Base-by-base conservation (phyloP, 2,797 vertebrate genomes). In the Heliangelus exortis region DNA sequence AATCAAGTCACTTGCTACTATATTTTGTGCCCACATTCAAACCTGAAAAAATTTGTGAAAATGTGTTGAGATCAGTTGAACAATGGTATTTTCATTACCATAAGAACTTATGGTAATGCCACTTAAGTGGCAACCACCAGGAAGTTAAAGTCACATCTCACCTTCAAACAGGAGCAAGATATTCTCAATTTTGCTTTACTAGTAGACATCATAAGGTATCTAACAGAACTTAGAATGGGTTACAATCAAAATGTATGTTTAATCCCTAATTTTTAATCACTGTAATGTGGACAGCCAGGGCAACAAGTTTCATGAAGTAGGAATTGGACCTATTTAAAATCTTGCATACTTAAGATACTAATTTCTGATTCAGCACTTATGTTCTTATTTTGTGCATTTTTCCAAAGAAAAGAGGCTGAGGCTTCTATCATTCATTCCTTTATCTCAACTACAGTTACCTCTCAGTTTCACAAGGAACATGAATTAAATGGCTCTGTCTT, bases 211-310 rank as follows among this genome's bases (percentile, higher is more conserved):
- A 41, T 41, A 41, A 41, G 26, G 48, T 75, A 93, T 73, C 92
- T 94, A 81, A 81, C 29, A 90, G 48, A 93, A 86, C 2, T 84
- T 89, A 50, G 50, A 65, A 95, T 84, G 15, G 55, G 59, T 74
- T 93, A 66, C 39, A 90, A 22, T 43, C 3, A 73, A 54, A 22
- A 9, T 67, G 9, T 15, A 23, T 80, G 57, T 31, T 89, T 96
- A 91, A 33, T 75, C 41, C 26, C 13, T 41, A 41, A 41, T 88
- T 96, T 84, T 45, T 72, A 71, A 67, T 66, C 65, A 23, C 6
- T 82, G 41, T 25, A n/a, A 18, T 71, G 13, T 43, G 58, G 13
- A 39, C 21, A 85, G 15, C 61, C 23, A 82, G 11, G 59, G 15
- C 15, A 51, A 59, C 11, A 89, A 72, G 26, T 48, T 22, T 48